Percentiles rank a stretch among this genome's conserved stretches.
phyloP scores from a whole-genome alignment of 1,140 invertebrate species.

The Zaprionus vittiger region DNA sequence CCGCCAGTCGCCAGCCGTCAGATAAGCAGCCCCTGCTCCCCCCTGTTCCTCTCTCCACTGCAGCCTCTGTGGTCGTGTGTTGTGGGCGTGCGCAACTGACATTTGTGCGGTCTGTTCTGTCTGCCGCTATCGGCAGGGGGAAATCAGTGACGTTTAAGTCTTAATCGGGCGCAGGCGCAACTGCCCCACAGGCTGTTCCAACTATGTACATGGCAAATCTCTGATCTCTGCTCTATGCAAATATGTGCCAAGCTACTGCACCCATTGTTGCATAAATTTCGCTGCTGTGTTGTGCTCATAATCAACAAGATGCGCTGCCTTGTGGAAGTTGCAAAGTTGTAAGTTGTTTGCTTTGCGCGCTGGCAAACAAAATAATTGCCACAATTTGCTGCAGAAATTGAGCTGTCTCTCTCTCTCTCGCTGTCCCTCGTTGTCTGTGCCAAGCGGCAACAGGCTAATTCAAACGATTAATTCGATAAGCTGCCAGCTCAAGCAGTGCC shows the following conservation, averaged over 20 bases:
- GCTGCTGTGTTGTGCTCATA: constrained; percentile 53
- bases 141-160: constrained; percentile 67
- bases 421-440: neutral
- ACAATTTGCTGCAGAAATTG: constrained; percentile 73
- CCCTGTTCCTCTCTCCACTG: too few relatives aligned
- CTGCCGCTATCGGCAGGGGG: constrained; percentile 51
- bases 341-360: constrained; percentile 58
- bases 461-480: constrained; percentile 81
- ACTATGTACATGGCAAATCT: constrained; percentile 11
- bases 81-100: constrained; percentile 75
- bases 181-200: constrained; percentile 14
- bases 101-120: constrained; percentile 54
- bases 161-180: constrained; percentile 28
- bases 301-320: constrained; percentile 68
- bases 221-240: constrained; percentile 30
- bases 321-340: neutral
- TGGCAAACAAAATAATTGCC: constrained; percentile 75
- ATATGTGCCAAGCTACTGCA: constrained; percentile 51
- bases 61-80: constrained; percentile 55
- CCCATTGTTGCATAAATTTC: constrained; percentile 77
- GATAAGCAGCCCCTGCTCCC: neutral
- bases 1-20: neutral
- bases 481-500: constrained; percentile 65
- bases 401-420: constrained; percentile 52
- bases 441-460: constrained; percentile 59